Conservation (phyloP, 2,888 invertebrate species). For the Halictus ligatus region DNA sequence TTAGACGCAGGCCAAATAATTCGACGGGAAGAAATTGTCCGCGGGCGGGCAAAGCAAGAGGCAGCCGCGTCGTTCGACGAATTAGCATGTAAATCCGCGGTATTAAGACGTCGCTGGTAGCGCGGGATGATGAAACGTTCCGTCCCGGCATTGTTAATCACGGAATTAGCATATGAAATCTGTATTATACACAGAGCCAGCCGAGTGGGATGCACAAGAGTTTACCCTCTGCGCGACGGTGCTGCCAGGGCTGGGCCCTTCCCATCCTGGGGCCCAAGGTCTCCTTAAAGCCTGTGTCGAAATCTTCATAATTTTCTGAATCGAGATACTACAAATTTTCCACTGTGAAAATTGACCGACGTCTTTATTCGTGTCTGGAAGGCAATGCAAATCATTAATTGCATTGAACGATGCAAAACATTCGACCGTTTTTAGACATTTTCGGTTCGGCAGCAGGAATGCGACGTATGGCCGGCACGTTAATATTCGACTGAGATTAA, state of each 20-base stretch:
- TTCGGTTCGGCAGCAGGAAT: background rate
- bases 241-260: constrained; percentile 41
- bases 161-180: constrained; percentile 81
- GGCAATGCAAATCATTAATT: no score
- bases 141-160: constrained; percentile 79
- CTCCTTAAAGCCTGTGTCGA: no score
- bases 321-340: background rate
- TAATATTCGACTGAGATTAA: background rate
- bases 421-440: background rate
- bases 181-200: constrained; percentile 74
- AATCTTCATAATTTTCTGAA: background rate
- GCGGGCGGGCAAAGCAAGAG: constrained; percentile 32
- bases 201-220: constrained; percentile 58
- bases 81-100: constrained; percentile 77
- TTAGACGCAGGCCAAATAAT: constrained; percentile 43
- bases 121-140: constrained; percentile 76
- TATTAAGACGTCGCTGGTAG: constrained; percentile 76
- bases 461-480: background rate
- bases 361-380: no score
- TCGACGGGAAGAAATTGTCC: constrained; percentile 58
- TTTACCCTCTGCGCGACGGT: constrained; percentile 53
- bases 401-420: no score
- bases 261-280: background rate
- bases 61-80: constrained; percentile 60
- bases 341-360: background rate